A percentile compares a stretch with the other conserved stretches of the same genome.
Conservation (phyloP, 2,888 invertebrate genomes). For the Phymatocera aterrima region DNA sequence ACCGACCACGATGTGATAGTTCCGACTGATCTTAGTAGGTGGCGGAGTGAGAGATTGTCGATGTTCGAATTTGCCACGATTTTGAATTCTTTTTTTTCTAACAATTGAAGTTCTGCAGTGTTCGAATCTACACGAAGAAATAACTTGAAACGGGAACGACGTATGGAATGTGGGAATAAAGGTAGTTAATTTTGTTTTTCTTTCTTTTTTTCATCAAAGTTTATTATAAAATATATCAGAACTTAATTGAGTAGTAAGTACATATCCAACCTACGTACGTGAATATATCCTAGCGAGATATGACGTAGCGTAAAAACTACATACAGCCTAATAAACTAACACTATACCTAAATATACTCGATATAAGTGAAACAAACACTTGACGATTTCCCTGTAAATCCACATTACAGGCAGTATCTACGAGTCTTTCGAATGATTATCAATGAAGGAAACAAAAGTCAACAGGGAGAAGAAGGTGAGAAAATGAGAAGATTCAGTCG, state of each 20-base stretch:
- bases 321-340: constrained; percentile 11
- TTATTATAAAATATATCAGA: constrained; percentile 73
- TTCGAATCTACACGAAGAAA: too few relatives aligned
- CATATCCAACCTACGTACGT: constrained; percentile 69
- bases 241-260: constrained; percentile 72
- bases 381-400: background rate
- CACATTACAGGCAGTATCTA: background rate
- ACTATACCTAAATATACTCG: constrained; percentile 14
- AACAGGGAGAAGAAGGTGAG: background rate
- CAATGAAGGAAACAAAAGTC: background rate
- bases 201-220: constrained; percentile 62
- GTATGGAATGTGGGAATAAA: background rate
- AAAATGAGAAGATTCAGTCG: background rate
- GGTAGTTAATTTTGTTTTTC: background rate
- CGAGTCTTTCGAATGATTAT: background rate
- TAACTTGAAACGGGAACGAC: background rate
- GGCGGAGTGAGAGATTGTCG: too few relatives aligned
- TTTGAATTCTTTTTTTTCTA: too few relatives aligned
- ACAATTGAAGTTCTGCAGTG: too few relatives aligned
- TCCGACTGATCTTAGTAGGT: too few relatives aligned
- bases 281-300: constrained; percentile 46
- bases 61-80: too few relatives aligned
- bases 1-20: too few relatives aligned
- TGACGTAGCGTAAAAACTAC: constrained; percentile 24
- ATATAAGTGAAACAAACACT: background rate